These are phyloP conservation scores for Eledona agricola DNA, from an alignment of 2,888 invertebrate genomes.

Conservation along the genomic window DNA sequence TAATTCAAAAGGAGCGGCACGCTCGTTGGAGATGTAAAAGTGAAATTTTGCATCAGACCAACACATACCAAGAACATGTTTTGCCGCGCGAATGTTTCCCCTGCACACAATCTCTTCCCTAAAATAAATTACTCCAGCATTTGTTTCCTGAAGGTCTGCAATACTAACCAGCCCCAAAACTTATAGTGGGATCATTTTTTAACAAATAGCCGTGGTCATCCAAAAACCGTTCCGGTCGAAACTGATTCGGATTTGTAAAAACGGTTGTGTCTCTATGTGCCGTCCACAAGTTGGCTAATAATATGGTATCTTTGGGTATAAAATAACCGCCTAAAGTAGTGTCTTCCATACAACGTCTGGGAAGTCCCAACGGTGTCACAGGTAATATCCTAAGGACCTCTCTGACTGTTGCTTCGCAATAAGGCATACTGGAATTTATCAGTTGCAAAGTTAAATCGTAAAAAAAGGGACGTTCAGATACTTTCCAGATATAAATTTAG, in stretches of 20 bases:
- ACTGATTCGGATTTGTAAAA: constrained; percentile 73
- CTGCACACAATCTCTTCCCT: constrained; percentile 75
- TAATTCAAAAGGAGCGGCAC: constrained; percentile 17
- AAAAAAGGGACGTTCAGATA: no score
- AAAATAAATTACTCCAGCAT: constrained; percentile 38
- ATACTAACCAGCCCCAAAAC: constrained; percentile 72
- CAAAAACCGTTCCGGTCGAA: constrained; percentile 74
- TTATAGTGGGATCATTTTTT: constrained; percentile 68
- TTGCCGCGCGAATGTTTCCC: constrained; percentile 76
- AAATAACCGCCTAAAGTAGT: constrained; percentile 74
- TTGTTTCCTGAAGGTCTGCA: background rate
- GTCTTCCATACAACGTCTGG: constrained; percentile 70
- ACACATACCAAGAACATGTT: constrained; percentile 70
- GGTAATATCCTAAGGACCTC: constrained; percentile 59
- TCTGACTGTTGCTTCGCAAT: constrained; percentile 61
- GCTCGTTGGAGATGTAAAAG: constrained; percentile 35
- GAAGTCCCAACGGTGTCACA: constrained; percentile 57
- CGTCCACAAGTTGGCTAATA: constrained; percentile 59
- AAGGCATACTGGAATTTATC: constrained; percentile 62
- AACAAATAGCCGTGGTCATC: constrained; percentile 66
- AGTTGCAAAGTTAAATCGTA: no score
- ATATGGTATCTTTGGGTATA: constrained; percentile 68
- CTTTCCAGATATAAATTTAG: no score
- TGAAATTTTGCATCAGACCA: constrained; percentile 71
- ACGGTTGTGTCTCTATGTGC: constrained; percentile 66